These are phyloP conservation scores for Epizoanthus fatuus DNA, from an alignment of 92 coral and sea anemone species.

Conservation along the genomic window DNA sequence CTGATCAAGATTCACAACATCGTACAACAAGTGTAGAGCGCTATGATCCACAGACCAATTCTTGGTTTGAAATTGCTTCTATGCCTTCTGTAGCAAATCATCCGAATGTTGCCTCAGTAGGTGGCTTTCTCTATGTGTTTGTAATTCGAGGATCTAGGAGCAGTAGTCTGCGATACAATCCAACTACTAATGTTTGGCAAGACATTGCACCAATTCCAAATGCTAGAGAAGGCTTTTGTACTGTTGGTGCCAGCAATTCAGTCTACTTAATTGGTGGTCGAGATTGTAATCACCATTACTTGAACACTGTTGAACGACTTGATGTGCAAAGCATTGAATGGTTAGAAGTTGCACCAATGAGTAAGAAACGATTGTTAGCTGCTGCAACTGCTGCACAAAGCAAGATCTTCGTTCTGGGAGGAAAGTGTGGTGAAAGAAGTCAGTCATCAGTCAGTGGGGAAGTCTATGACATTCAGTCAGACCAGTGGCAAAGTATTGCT, in stretches of 20 bases:
- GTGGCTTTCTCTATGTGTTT: constrained; percentile 64
- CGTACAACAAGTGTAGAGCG: constrained; percentile 48
- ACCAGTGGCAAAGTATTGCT: constrained; percentile 63
- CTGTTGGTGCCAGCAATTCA: constrained; percentile 53
- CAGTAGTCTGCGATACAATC: constrained; percentile 65
- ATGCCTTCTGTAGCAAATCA: constrained; percentile 59
- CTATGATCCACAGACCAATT: constrained; percentile 71
- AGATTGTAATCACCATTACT: constrained; percentile 72
- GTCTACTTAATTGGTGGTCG: constrained; percentile 75
- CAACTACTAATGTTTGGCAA: constrained; percentile 81
- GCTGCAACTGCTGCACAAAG: constrained; percentile 54
- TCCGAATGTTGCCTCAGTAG: constrained; percentile 61
- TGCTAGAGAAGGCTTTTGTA: constrained; percentile 75
- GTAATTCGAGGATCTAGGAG: constrained; percentile 69
- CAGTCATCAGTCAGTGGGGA: too few relatives aligned
- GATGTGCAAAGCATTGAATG: constrained; percentile 67
- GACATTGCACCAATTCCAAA: constrained; percentile 54
- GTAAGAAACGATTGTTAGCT: constrained; percentile 58
- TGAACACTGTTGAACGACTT: constrained; percentile 67
- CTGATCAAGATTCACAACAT: constrained; percentile 32
- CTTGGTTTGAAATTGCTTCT: constrained; percentile 63
- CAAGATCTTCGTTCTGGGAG: constrained; percentile 73
- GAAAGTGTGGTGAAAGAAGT: too few relatives aligned
- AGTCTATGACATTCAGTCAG: too few relatives aligned
- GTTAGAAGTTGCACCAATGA: constrained; percentile 74